Conservation (phyloP, 2,888 invertebrate species). For the Chrysina gloriosa region DNA sequence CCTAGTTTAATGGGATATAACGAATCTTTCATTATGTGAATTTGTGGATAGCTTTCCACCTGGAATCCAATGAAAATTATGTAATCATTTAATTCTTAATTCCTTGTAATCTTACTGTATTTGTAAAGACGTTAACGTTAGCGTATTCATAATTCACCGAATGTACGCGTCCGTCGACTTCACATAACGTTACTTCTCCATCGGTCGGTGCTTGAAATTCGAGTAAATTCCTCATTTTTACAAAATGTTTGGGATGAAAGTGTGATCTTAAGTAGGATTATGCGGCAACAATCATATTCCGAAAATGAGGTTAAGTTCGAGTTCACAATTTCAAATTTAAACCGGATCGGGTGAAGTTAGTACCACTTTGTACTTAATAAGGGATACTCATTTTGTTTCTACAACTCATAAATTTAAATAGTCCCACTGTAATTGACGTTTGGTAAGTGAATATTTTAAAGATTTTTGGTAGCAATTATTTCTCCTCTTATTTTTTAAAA, state of each 20-base stretch:
- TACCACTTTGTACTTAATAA: too few relatives aligned
- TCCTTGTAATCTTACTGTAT: constrained; percentile 65
- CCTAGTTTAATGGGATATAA: constrained; percentile 69
- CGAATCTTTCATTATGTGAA: constrained; percentile 75
- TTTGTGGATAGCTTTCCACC: constrained; percentile 76
- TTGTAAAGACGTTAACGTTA: constrained; percentile 70
- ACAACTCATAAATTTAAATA: too few relatives aligned
- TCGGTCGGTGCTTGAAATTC: constrained; percentile 58
- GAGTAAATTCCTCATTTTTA: constrained; percentile 57
- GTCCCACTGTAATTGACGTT: too few relatives aligned
- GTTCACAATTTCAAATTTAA: too few relatives aligned
- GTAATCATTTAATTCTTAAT: constrained; percentile 21
- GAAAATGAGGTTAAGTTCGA: too few relatives aligned
- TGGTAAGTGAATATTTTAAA: too few relatives aligned
- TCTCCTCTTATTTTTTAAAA: too few relatives aligned
- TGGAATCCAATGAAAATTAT: constrained; percentile 56
- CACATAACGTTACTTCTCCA: constrained; percentile 71
- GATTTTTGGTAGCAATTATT: too few relatives aligned
- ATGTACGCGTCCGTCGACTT: constrained; percentile 74
- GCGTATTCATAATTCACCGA: constrained; percentile 70
- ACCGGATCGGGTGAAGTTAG: too few relatives aligned
- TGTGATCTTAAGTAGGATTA: background rate
- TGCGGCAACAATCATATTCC: too few relatives aligned
- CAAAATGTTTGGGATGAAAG: too few relatives aligned
- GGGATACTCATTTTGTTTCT: too few relatives aligned